Evolutionary conservation across 2,113 vertebrate genomes (phyloP).

Genomic region (Brienomyrus longianalis): DNA sequence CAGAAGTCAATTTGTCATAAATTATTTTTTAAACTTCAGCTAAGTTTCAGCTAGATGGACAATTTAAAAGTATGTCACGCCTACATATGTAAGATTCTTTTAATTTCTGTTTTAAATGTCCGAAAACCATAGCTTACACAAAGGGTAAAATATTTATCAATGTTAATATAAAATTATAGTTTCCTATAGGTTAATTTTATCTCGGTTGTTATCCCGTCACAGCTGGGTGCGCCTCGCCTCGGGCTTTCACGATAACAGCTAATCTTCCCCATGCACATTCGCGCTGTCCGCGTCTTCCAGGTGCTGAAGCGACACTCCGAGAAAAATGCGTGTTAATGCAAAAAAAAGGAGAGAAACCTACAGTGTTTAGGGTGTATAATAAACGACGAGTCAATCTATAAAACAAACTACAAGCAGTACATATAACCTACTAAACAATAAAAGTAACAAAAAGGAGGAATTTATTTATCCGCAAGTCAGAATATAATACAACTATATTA

Average conservation of each 20-base stretch:
- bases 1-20: not conserved
- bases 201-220: not conserved
- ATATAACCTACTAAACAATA: not conserved
- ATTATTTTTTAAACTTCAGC: not conserved
- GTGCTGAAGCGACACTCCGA: not conserved
- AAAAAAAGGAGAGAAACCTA: not conserved
- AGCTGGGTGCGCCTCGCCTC: not conserved
- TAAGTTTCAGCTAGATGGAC: not conserved
- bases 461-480: not conserved
- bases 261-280: not conserved
- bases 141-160: not conserved
- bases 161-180: not conserved
- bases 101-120: not conserved
- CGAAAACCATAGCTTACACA: not conserved
- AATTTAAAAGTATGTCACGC: not conserved
- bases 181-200: not conserved
- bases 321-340: not conserved
- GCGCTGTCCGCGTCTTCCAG: not conserved
- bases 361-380: not conserved
- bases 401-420: not conserved
- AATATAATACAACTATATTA: not conserved
- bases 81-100: not conserved
- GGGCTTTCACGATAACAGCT: not conserved
- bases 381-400: not conserved
- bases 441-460: not conserved